Conservation (phyloP, 2,888 invertebrate species). For the Ormia ochracea region DNA sequence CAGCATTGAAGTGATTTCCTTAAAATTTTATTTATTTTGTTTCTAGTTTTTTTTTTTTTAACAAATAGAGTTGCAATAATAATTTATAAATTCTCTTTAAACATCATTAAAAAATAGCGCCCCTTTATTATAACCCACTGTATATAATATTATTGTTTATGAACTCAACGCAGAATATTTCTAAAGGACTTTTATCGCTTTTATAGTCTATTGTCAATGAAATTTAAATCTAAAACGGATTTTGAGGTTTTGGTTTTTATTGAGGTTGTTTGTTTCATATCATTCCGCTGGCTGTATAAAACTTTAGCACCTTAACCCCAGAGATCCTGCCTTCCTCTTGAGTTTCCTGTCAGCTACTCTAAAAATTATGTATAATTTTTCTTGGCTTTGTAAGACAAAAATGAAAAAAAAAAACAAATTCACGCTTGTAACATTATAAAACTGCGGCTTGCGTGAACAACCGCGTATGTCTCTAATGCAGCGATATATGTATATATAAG, state of each 20-base stretch:
- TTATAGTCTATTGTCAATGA: not conserved
- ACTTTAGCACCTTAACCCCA: conserved; percentile 39
- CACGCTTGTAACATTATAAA: conserved; percentile 21
- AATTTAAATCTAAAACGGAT: not conserved
- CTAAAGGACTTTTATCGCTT: not conserved
- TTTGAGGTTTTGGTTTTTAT: not conserved
- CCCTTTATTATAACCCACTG: too few relatives aligned
- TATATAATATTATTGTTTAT: too few relatives aligned
- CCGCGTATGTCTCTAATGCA: not conserved
- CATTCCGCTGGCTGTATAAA: conserved; percentile 24
- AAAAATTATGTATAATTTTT: not conserved
- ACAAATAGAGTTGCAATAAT: too few relatives aligned
- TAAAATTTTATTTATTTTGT: too few relatives aligned
- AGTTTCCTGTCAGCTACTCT: conserved; percentile 32
- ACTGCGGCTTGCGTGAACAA: not conserved
- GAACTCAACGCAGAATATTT: not conserved
- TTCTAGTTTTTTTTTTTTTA: too few relatives aligned
- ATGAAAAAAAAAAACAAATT: not conserved
- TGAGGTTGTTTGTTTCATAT: not conserved
- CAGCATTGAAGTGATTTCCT: too few relatives aligned
- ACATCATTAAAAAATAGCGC: too few relatives aligned
- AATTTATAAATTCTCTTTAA: too few relatives aligned
- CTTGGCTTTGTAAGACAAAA: conserved; percentile 14
- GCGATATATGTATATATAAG: too few relatives aligned
- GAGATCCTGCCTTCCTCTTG: conserved; percentile 14